Evolutionary conservation across 1,140 invertebrate species (phyloP).

Genomic region (Macrocentrus cingulum): DNA sequence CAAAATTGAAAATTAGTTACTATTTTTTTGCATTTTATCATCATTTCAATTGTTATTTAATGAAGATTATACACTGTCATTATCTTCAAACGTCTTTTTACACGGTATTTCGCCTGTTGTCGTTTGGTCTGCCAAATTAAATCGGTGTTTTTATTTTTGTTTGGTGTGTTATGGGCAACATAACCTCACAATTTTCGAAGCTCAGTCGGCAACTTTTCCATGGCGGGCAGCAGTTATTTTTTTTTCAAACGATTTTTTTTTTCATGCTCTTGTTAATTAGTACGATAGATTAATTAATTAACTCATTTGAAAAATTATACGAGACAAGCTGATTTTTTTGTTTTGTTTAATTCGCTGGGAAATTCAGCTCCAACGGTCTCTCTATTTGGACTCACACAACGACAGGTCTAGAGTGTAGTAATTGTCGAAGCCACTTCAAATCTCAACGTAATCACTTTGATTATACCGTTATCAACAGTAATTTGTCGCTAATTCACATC

Average conservation of each 20-base stretch:
- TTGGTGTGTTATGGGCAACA: no score
- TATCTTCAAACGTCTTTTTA: neutral
- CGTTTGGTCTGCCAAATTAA: no score
- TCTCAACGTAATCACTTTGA: constrained; percentile 5
- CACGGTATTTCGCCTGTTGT: neutral
- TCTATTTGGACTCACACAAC: constrained; percentile 1
- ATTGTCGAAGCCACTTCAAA: constrained; percentile 13
- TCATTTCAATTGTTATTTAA: constrained; percentile 2
- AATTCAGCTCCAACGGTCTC: neutral
- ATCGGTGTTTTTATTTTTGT: no score
- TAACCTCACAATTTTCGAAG: no score
- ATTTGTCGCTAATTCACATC: neutral
- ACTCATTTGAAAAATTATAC: no score
- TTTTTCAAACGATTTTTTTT: no score
- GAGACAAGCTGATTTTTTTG: neutral
- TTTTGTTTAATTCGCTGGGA: no score
- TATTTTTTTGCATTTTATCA: constrained; percentile 8
- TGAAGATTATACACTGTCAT: constrained; percentile 13
- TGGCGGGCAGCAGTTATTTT: no score
- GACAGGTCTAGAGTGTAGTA: constrained; percentile 10
- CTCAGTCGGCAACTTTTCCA: no score
- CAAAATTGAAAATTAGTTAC: constrained; percentile 19
- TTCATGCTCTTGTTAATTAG: no score
- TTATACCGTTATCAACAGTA: constrained; percentile 12
- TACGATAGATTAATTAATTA: no score